Percentiles rank a stretch among this genome's conserved stretches.
These are phyloP conservation scores for Oostethus manadensis DNA, from an alignment of 2,113 vertebrate species.

Conservation along the genomic window DNA sequence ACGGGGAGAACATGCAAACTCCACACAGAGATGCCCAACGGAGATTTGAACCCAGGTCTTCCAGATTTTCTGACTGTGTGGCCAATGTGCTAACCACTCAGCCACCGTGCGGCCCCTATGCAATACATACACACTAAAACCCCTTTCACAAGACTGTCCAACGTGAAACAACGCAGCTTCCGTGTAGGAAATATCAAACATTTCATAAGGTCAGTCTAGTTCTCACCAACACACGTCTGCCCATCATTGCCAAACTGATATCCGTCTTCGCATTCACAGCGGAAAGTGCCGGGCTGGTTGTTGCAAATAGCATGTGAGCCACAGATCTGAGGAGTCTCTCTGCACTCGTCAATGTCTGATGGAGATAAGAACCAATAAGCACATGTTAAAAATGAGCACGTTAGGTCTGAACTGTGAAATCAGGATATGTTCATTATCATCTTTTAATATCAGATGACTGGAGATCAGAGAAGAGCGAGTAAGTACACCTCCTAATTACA, in stretches of 20 bases:
- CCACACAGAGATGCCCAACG: too few relatives aligned
- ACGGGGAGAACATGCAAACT: too few relatives aligned
- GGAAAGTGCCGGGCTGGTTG: conserved; percentile 91
- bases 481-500: conserved; percentile 51
- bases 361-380: conserved; percentile 17
- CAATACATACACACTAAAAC: not conserved
- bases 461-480: conserved; percentile 25
- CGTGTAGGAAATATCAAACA: not conserved
- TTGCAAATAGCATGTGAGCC: conserved; percentile 79
- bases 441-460: conserved; percentile 18
- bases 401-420: conserved; percentile 12
- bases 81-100: too few relatives aligned
- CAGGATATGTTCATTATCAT: conserved; percentile 28
- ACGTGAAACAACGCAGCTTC: not conserved
- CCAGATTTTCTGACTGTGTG: too few relatives aligned
- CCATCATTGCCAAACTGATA: conserved; percentile 80
- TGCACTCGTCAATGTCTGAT: conserved; percentile 87
- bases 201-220: not conserved
- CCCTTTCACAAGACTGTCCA: not conserved
- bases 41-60: too few relatives aligned
- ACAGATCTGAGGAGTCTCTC: conserved; percentile 74
- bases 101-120: too few relatives aligned
- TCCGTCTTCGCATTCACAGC: conserved; percentile 84
- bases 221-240: conserved; percentile 80
- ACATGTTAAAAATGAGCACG: conserved; percentile 8